Base-by-base conservation (phyloP, 2,797 vertebrate species). In the Chelon auratus region DNA sequence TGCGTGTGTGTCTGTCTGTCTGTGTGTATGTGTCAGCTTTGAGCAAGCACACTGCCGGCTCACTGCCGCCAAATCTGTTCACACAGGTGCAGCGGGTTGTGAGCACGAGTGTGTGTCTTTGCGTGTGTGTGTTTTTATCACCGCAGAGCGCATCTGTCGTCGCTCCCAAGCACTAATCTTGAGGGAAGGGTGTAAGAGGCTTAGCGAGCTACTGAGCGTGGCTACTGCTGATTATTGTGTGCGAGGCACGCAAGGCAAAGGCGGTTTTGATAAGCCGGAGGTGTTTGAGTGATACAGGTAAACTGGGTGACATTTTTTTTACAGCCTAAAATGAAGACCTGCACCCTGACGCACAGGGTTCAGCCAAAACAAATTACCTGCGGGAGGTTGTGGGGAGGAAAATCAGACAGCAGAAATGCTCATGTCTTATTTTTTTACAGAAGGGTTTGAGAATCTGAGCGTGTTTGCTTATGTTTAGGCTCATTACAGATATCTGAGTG, bases 151-250 rank as follows among this genome's bases (percentile, higher is more conserved):
- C 92, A 93, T 94, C 94, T 94, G 94, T 95, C 92, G 91, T 93
- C 89, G 91, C 92, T 94, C 91, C 90, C 91, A 92, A 93, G 88
- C 87, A 92, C 92, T 95, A 95, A 95, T 95, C 94, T 95, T 92
- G 90, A 93, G 93, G 94, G 93, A 94, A 93, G 94, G 93, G 91
- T 92, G 92, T 95, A 95, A 95, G 95, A 94, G 92, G 95, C 93
- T 95, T 95, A 95, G 89, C 78, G 76, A 91, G 92, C 92, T 92
- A 93, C 94, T 93, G 93, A 95, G 93, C 91, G 79, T 92, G 91
- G 93, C 93, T 92, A 91, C 91, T 84, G 92, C 90, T 93, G 93
- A 94, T 95, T 94, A 94, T 92, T 94, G 94, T 94, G 91, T 91
- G 91, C 70, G 85, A 91, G 85, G 90, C 93, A 93, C 88, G 92